Percentiles rank a stretch among this genome's conserved stretches.
Conservation (phyloP, 2,113 vertebrate species). For the Micromys minutus region DNA sequence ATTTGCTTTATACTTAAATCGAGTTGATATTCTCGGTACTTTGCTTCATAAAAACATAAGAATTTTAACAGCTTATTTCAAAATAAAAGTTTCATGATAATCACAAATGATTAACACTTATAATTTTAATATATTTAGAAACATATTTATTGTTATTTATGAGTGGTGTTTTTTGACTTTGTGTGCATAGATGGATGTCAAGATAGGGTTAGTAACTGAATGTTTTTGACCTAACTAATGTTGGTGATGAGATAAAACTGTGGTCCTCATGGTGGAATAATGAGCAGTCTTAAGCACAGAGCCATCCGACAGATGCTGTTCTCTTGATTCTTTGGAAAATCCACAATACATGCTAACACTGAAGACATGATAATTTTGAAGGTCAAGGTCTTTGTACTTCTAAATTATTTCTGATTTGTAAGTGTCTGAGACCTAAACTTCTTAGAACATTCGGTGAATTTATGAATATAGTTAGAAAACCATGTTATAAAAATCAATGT, state of each 20-base stretch:
- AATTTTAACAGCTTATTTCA: no score
- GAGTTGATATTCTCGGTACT: not conserved
- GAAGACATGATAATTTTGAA: not conserved
- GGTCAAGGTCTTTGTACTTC: not conserved
- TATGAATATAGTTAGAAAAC: not conserved
- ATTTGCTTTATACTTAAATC: not conserved
- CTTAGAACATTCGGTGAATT: not conserved
- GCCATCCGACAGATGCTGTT: no score
- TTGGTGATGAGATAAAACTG: not conserved
- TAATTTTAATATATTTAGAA: not conserved
- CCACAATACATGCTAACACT: not conserved
- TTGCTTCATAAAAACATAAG: not conserved
- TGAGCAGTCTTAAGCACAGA: not conserved
- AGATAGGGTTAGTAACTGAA: no score
- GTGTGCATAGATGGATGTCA: not conserved
- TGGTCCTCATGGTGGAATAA: no score
- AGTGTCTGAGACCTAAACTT: not conserved
- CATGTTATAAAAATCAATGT: not conserved
- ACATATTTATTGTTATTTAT: not conserved
- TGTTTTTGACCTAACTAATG: not conserved
- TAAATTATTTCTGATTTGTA: not conserved
- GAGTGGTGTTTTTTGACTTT: not conserved
- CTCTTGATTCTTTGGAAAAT: not conserved
- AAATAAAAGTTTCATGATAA: not conserved
- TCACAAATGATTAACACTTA: no score